phyloP scores from a whole-genome alignment of 2,797 vertebrate species.

The Sebastes oblongus region DNA sequence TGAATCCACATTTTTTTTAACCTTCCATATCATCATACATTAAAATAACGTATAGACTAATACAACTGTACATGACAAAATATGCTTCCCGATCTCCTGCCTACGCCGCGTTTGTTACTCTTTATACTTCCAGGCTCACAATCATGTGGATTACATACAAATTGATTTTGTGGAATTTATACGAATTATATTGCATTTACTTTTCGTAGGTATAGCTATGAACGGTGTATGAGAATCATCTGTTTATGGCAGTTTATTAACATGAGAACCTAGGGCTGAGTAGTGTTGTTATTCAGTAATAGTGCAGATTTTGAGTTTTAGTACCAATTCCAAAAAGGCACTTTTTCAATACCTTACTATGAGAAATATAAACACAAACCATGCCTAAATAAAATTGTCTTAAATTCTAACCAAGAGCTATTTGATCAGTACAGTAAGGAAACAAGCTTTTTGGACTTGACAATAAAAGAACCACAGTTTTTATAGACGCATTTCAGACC shows the following conservation, averaged over 20 bases:
- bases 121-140: too few relatives aligned
- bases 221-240: too few relatives aligned
- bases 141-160: too few relatives aligned
- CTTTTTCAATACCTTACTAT: not conserved
- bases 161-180: too few relatives aligned
- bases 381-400: not conserved
- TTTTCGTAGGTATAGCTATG: too few relatives aligned
- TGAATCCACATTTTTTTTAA: not conserved
- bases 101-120: too few relatives aligned
- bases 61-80: not conserved
- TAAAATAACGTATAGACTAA: not conserved
- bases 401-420: not conserved
- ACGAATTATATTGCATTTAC: too few relatives aligned
- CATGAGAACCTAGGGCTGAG: not conserved
- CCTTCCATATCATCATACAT: not conserved
- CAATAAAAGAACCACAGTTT: too few relatives aligned
- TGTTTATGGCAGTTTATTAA: not conserved
- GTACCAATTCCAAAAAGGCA: not conserved
- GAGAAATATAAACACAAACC: not conserved
- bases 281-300: not conserved
- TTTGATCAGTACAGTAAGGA: not conserved
- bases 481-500: not conserved
- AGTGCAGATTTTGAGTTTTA: not conserved
- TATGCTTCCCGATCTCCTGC: not conserved
- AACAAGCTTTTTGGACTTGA: not conserved